Percentiles rank a stretch among this genome's conserved stretches.
Evolutionary conservation across 2,113 vertebrate species (phyloP).

Genomic region (Sterrhoptilus dennistouni): DNA sequence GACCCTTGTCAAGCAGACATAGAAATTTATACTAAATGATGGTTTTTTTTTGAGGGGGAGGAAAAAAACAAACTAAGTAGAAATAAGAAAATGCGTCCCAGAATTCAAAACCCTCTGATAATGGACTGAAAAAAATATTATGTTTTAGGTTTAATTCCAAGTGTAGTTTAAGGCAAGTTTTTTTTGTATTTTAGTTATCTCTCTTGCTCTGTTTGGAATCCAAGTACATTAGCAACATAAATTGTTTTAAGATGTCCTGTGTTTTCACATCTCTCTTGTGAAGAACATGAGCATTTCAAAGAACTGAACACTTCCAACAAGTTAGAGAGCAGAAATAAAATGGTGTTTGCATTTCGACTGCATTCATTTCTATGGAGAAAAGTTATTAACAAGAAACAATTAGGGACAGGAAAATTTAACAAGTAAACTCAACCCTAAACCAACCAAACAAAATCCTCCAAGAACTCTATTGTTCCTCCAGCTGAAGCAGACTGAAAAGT

Average conservation of each 20-base stretch:
- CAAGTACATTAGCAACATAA: background rate
- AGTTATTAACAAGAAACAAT: background rate
- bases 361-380: background rate
- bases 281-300: background rate
- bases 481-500: background rate
- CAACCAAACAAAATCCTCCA: background rate
- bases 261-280: background rate
- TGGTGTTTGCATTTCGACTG: background rate
- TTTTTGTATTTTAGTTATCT: background rate
- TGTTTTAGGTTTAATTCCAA: background rate
- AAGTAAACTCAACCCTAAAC: background rate
- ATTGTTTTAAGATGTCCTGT: background rate
- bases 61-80: background rate
- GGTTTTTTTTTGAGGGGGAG: background rate
- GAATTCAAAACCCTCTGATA: background rate
- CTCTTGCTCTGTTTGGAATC: background rate
- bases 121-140: background rate
- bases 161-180: conserved; percentile 35
- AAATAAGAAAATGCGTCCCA: background rate
- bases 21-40: background rate
- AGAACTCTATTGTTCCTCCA: background rate
- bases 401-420: background rate
- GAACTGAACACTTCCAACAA: background rate
- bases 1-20: background rate
- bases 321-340: background rate